These are phyloP conservation scores for Coelopa pilipes DNA, from an alignment of 2,888 invertebrate genomes.

Conservation along the genomic window DNA sequence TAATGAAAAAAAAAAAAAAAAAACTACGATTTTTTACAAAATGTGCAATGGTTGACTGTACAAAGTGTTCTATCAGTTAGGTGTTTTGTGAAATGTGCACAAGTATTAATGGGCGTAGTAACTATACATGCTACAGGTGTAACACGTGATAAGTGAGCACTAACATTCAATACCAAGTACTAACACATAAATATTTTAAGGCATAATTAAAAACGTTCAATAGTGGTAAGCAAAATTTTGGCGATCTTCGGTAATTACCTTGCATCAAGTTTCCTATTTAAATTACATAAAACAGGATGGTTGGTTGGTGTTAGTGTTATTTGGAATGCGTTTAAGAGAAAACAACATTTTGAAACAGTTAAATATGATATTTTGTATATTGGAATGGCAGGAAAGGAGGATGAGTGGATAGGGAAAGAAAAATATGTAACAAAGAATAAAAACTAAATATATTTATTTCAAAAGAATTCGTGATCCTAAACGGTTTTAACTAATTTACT, in stretches of 20 bases:
- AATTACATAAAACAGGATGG: constrained; percentile 34
- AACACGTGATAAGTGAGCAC: neutral
- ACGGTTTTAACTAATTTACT: constrained; percentile 63
- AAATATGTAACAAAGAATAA: constrained; percentile 20
- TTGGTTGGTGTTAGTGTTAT: constrained; percentile 31
- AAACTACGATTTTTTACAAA: too few species aligned
- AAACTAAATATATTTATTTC: constrained; percentile 20
- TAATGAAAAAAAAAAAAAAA: too few species aligned
- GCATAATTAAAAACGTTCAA: constrained; percentile 12
- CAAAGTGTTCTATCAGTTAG: neutral
- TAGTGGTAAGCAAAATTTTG: constrained; percentile 22
- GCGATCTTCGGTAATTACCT: constrained; percentile 67
- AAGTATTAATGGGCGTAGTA: neutral
- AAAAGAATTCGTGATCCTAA: neutral
- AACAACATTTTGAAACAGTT: constrained; percentile 38
- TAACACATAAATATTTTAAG: constrained; percentile 27
- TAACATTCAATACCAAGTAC: neutral
- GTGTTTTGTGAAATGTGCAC: neutral
- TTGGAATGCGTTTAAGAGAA: constrained; percentile 38
- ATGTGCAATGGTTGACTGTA: neutral
- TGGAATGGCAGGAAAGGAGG: constrained; percentile 36
- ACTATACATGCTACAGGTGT: neutral
- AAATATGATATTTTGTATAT: constrained; percentile 4
- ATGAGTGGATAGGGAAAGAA: neutral
- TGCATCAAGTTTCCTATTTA: constrained; percentile 71